Evolutionary conservation across 2,113 vertebrate species (phyloP), one percentile per base, ranked within the genome.

Genomic region (Peromyscus maniculatus): DNA sequence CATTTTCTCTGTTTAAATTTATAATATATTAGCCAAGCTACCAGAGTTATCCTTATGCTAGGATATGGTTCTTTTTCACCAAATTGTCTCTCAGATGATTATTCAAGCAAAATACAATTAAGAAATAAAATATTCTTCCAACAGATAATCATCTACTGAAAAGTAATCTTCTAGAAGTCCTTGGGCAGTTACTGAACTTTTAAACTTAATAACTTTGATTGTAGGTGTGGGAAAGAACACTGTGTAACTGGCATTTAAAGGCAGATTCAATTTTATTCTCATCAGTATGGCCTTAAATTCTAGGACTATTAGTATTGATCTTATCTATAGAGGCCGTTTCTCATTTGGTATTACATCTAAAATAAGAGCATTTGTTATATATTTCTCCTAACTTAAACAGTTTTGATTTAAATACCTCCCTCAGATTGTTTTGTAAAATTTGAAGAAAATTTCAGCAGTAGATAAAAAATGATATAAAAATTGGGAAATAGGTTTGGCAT

Each of bases 401-500:
- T 96, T 97, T 97, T 96, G 82, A 94, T 97, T 93, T 89, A 95
- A 97, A 77, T 98, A 55, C 12, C n/a, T 69, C 86, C 97, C 97
- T 66, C 66, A 95, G 92, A 80, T 94, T 75, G 46, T 88, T 96
- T 96, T 96, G 64, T 94, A 55, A 97, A 52, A 80, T 49, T 97
- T 89, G 79, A 24, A 84, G 31, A 94, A 90, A n/a, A 46, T 43
- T 43, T 89, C 16, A 75, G 22, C 66, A 72, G 72, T 95, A 28
- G 71, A 72, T 72, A 39, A 72, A 72, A 72, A 72, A 39, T 39
- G 33, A 69, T 33, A 43, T 91, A 92, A 82, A 97, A 97, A 82
- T 94, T 96, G 31, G 36, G 69, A 86, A 95, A 87, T 24, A 96
- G 95, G 83, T 95, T 26, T 97, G 88, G 22, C 72, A 78, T 83